Base-by-base conservation (phyloP, 2,888 invertebrate genomes). In the Hololepta plana region DNA sequence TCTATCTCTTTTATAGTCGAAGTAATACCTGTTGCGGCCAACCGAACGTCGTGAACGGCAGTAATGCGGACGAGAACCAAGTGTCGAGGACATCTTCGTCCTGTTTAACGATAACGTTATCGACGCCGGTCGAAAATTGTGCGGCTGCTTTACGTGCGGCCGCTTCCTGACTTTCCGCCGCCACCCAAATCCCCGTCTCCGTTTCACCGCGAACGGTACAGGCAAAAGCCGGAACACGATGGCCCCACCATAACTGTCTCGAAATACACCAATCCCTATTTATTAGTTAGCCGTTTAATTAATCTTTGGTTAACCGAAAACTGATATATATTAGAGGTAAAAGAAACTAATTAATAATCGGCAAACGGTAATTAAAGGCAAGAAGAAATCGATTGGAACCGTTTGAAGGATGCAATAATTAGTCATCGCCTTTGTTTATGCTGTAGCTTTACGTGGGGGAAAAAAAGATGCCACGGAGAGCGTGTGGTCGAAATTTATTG, bases 251-350 rank as follows among this genome's bases (percentile, higher is more conserved):
- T 28, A 99, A 62, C 53, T 98, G 98, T 2, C 87, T 64, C 1
- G 95, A 96, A 31, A 99, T 85, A 55, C 98, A 99, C 98, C 98
- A 98, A 55, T 98, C 96, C 3, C 91, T 71, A 42, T n/a, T n/a
- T n/a, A n/a, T n/a, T n/a, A n/a, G n/a, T n/a, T n/a, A n/a, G n/a
- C n/a, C n/a, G n/a, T n/a, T n/a, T n/a, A n/a, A n/a, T n/a, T n/a
- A n/a, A n/a, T n/a, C n/a, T n/a, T n/a, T n/a, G n/a, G n/a, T n/a
- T n/a, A n/a, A n/a, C n/a, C n/a, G n/a, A n/a, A n/a, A n/a, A n/a
- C n/a, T n/a, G n/a, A n/a, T n/a, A n/a, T n/a, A n/a, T n/a, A n/a
- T n/a, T n/a, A n/a, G n/a, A n/a, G n/a, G n/a, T n/a, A n/a, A n/a
- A n/a, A n/a, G n/a, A n/a, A n/a, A n/a, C n/a, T n/a, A n/a, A n/a